phyloP scores from a whole-genome alignment of 2,113 vertebrate genomes.

The Scomber colias region DNA sequence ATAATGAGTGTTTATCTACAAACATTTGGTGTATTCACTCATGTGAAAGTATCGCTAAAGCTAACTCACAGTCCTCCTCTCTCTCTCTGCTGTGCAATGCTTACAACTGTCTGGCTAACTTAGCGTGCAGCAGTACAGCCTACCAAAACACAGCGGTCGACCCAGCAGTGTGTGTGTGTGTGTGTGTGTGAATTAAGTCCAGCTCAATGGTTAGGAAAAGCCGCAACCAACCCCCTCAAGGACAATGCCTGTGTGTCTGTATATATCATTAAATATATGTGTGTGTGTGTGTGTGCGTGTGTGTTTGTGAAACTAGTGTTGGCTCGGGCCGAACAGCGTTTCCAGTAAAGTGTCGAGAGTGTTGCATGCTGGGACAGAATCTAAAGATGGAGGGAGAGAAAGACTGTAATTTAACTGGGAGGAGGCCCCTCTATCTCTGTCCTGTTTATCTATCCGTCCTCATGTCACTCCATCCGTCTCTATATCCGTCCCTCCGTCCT shows the following conservation, averaged over 20 bases:
- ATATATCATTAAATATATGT: constrained; percentile 37
- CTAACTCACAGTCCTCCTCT: not conserved
- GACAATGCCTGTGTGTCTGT: constrained; percentile 30
- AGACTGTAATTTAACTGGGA: constrained; percentile 73
- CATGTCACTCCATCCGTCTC: constrained; percentile 1
- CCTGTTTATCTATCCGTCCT: constrained; percentile 46
- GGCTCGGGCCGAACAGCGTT: constrained; percentile 33
- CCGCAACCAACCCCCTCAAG: constrained; percentile 36
- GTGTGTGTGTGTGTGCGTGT: constrained; percentile 3
- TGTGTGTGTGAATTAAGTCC: constrained; percentile 43
- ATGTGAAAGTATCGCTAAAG: not conserved
- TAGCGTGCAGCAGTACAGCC: constrained; percentile 29
- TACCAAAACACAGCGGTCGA: constrained; percentile 33
- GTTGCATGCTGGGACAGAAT: constrained; percentile 72
- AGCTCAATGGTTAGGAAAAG: constrained; percentile 28
- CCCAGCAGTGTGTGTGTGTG: constrained; percentile 17
- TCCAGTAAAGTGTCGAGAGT: constrained; percentile 75
- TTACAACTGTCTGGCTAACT: constrained; percentile 13
- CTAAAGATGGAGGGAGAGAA: constrained; percentile 72
- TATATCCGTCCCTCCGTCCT: constrained; percentile 7
- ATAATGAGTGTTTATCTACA: not conserved
- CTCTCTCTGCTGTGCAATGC: not conserved
- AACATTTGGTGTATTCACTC: not conserved
- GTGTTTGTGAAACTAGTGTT: constrained; percentile 33
- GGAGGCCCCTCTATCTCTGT: constrained; percentile 33